A percentile compares a stretch with the other conserved stretches of the same genome.
phyloP scores from a whole-genome alignment of 1,140 invertebrate species.

The Drosophila tropicalis region DNA sequence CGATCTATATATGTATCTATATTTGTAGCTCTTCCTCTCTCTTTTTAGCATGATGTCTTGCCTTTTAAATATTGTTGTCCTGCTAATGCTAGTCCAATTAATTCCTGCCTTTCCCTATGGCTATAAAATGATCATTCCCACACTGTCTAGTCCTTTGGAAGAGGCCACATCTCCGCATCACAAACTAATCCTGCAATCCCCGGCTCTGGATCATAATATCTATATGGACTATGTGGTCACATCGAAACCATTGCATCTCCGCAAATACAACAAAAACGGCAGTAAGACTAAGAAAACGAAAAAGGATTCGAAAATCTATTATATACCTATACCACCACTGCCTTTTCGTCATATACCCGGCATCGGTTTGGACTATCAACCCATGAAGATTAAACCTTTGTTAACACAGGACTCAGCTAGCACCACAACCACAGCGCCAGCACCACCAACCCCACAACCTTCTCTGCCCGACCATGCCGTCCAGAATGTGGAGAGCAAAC shows the following conservation, averaged over 20 bases:
- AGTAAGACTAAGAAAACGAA: constrained; percentile 78
- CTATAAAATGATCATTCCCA: constrained; percentile 26
- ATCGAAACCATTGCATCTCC: constrained; percentile 69
- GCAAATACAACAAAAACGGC: constrained; percentile 71
- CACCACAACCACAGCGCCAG: constrained; percentile 20
- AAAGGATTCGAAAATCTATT: constrained; percentile 81
- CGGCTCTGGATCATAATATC: constrained; percentile 68
- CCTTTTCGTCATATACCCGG: constrained; percentile 80
- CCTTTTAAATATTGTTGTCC: constrained; percentile 19
- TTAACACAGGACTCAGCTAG: constrained; percentile 30
- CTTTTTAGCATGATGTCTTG: constrained; percentile 40
- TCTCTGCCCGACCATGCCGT: constrained; percentile 23
- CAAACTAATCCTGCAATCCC: constrained; percentile 71
- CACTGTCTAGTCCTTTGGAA: constrained; percentile 26
- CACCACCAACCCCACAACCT: constrained; percentile 18
- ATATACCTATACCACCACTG: constrained; percentile 77
- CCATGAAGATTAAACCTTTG: constrained; percentile 74
- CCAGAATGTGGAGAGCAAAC: constrained; percentile 47
- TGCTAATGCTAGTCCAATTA: constrained; percentile 25
- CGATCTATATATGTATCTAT: not conserved
- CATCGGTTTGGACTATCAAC: constrained; percentile 77
- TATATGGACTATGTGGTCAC: constrained; percentile 78
- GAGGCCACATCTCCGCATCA: constrained; percentile 14
- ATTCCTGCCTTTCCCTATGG: constrained; percentile 44
- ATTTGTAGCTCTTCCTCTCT: not conserved